A percentile compares a stretch with the other conserved stretches of the same genome.
Evolutionary conservation across 2,888 invertebrate genomes (phyloP).

Genomic region (Girardia tigrina): DNA sequence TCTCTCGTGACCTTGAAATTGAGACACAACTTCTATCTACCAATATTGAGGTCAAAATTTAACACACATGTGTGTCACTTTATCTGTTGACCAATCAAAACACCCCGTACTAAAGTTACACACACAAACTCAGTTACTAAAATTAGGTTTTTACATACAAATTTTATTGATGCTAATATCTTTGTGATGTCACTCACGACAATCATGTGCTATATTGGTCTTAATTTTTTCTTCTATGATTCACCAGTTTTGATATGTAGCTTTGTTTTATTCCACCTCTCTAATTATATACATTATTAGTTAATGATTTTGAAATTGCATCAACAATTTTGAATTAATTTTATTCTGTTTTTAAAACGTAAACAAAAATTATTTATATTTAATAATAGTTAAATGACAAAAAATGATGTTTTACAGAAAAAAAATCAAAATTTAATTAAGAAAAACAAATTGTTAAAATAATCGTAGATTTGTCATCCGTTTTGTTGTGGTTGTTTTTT

Average conservation of each 20-base stretch:
- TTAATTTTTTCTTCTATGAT: background rate
- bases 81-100: background rate
- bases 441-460: too few relatives aligned
- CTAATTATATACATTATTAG: too few relatives aligned
- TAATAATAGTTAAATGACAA: background rate
- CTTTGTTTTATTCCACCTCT: conserved; percentile 20
- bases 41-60: conserved; percentile 18
- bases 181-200: conserved; percentile 23
- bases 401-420: conserved; percentile 5
- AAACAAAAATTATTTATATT: background rate
- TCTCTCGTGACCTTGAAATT: conserved; percentile 20
- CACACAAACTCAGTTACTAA: background rate
- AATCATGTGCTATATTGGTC: conserved; percentile 19
- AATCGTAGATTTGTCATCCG: too few relatives aligned
- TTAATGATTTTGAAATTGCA: too few relatives aligned
- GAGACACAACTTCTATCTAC: conserved; percentile 17
- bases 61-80: background rate
- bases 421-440: background rate
- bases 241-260: background rate
- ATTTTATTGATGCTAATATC: conserved; percentile 8
- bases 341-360: background rate
- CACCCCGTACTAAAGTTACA: background rate
- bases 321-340: background rate
- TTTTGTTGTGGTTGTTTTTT: too few relatives aligned
- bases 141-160: conserved; percentile 11